These are phyloP conservation scores for Hestina assimilis DNA, from an alignment of 1,140 invertebrate species.

Conservation along the genomic window DNA sequence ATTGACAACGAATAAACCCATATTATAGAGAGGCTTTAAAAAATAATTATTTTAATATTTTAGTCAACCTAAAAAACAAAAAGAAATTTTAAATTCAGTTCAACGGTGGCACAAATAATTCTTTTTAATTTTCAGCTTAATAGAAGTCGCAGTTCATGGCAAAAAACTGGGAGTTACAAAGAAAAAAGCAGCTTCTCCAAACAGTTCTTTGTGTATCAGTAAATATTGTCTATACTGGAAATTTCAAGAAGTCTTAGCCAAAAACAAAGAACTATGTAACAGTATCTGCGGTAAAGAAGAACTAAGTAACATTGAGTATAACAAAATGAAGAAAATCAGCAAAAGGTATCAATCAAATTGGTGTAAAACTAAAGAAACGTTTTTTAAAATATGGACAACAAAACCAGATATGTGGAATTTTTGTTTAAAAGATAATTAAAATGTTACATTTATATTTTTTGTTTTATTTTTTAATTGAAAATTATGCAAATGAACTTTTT, in stretches of 20 bases:
- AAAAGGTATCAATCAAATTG: constrained; percentile 71
- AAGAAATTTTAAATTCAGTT: too few species aligned
- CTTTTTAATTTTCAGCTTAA: constrained; percentile 73
- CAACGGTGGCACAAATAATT: constrained; percentile 4
- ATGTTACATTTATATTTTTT: not conserved
- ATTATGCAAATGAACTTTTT: too few species aligned
- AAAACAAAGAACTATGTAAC: constrained; percentile 36
- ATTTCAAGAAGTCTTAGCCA: constrained; percentile 77
- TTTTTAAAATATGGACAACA: constrained; percentile 80
- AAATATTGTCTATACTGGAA: constrained; percentile 81
- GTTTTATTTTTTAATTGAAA: too few species aligned
- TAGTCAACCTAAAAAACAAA: not conserved
- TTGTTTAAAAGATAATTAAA: constrained; percentile 36
- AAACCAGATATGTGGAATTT: constrained; percentile 78
- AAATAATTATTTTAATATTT: too few species aligned
- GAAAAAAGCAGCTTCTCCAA: constrained; percentile 80
- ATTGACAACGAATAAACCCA: too few species aligned
- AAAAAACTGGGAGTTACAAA: constrained; percentile 89
- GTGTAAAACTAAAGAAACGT: constrained; percentile 67
- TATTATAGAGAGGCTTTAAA: too few species aligned
- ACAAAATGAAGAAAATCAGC: constrained; percentile 70
- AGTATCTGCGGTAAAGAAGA: constrained; percentile 42
- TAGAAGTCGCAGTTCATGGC: constrained; percentile 89
- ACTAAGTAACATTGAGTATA: constrained; percentile 64
- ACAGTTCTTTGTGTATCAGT: constrained; percentile 80